Evolutionary conservation across 2,113 vertebrate species (phyloP).

Genomic region (Siniperca knerii): DNA sequence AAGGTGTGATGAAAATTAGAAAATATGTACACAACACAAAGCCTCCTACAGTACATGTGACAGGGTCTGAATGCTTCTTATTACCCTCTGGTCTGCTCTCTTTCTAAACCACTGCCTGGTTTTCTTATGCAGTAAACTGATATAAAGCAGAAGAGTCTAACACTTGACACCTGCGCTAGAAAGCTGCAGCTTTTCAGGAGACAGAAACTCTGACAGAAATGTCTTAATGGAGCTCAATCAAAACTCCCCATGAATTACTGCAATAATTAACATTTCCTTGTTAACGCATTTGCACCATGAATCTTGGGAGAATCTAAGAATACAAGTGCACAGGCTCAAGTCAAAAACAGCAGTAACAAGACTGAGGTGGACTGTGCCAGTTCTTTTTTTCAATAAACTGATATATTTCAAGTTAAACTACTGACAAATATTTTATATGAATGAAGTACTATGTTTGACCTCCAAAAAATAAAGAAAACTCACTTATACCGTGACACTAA

Average conservation of each 20-base stretch:
- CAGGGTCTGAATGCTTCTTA: not conserved
- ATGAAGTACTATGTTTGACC: not conserved
- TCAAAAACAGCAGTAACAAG: not conserved
- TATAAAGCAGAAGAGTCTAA: not conserved
- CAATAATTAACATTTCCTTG: slow-evolving; percentile 1
- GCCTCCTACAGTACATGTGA: not conserved
- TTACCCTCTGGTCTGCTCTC: not conserved
- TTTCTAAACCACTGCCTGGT: not conserved
- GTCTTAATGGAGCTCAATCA: slow-evolving; percentile 11
- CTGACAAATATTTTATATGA: not conserved
- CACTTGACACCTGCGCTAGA: not conserved
- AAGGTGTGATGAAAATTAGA: not conserved
- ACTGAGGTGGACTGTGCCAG: not conserved
- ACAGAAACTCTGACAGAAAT: not conserved
- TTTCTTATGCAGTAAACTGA: not conserved
- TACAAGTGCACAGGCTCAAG: not conserved
- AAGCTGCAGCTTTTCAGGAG: slow-evolving; percentile 1
- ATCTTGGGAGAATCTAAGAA: not conserved
- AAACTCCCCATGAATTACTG: not conserved
- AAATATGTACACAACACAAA: not conserved
- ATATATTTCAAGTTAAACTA: no score
- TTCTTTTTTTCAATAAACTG: no score
- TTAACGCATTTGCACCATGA: no score
- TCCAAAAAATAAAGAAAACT: not conserved
- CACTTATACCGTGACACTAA: not conserved